phyloP scores from a whole-genome alignment of 2,797 vertebrate genomes.

The Bryconaethiops microstoma region DNA sequence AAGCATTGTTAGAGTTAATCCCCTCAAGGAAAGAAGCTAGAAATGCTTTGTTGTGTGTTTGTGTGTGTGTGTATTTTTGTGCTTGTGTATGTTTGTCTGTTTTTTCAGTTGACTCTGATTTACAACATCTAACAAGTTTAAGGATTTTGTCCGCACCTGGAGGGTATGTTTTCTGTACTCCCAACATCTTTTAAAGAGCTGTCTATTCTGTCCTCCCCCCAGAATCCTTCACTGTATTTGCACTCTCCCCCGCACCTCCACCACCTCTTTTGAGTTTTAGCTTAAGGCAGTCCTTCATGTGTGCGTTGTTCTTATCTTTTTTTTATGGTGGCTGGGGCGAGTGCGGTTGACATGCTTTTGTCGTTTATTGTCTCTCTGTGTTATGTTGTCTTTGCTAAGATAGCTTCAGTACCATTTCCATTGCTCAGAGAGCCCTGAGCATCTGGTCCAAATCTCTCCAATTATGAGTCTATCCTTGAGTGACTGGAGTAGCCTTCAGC shows the following conservation, averaged over 20 bases:
- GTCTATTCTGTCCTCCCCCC: constrained; percentile 10
- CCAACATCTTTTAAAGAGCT: constrained; percentile 33
- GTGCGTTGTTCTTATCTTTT: background rate
- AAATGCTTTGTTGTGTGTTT: constrained; percentile 21
- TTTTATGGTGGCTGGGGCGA: background rate
- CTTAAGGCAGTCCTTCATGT: constrained; percentile 25
- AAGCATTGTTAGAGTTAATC: constrained; percentile 6
- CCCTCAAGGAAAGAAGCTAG: background rate
- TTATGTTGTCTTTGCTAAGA: constrained; percentile 17
- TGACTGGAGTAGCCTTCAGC: constrained; percentile 18
- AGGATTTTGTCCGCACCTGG: constrained; percentile 32
- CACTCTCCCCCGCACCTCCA: background rate
- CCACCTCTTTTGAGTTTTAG: constrained; percentile 18
- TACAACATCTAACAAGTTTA: constrained; percentile 27
- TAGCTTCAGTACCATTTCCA: background rate
- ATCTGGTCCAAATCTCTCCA: background rate
- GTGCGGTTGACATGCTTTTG: constrained; percentile 2
- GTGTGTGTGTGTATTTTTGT: background rate
- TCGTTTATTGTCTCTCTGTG: constrained; percentile 29
- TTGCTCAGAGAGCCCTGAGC: constrained; percentile 13
- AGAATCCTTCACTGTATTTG: constrained; percentile 22
- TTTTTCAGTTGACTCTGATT: constrained; percentile 14
- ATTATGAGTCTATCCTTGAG: constrained; percentile 18
- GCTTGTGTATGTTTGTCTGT: constrained; percentile 12
- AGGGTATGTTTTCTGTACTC: constrained; percentile 31